Conservation (phyloP, 2,888 invertebrate genomes). For the Drosophila formosana region DNA sequence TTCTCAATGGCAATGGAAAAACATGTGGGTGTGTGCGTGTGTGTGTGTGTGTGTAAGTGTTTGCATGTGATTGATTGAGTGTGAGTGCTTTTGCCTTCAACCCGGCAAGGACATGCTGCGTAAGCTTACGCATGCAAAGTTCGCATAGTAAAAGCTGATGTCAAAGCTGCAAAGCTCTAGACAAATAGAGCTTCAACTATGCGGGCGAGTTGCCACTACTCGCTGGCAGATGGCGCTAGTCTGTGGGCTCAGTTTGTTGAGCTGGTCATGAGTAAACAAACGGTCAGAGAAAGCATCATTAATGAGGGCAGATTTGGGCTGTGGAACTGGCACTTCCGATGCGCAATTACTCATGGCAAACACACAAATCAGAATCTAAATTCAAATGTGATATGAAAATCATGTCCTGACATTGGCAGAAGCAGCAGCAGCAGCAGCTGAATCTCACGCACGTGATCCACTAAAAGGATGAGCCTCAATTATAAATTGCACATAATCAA, state of each 20-base stretch:
- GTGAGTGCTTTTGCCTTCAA: slow-evolving; percentile 11
- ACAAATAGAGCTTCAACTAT: neutral
- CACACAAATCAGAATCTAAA: slow-evolving; percentile 67
- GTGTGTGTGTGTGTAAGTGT: neutral
- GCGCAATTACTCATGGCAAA: slow-evolving; percentile 75
- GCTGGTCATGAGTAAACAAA: slow-evolving; percentile 32
- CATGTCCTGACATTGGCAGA: slow-evolving; percentile 48
- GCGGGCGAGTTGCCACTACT: neutral
- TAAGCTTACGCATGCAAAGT: slow-evolving; percentile 30
- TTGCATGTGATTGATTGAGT: slow-evolving; percentile 12
- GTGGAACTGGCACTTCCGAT: slow-evolving; percentile 62
- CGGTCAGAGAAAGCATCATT: slow-evolving; percentile 56
- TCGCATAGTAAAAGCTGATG: slow-evolving; percentile 33
- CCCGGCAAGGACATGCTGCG: slow-evolving; percentile 47
- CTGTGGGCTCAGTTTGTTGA: neutral
- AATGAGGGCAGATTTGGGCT: slow-evolving; percentile 39
- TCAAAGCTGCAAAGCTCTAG: slow-evolving; percentile 19
- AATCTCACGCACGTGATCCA: slow-evolving; percentile 55
- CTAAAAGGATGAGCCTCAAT: slow-evolving; percentile 58
- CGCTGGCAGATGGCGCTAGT: slow-evolving; percentile 50
- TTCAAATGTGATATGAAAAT: slow-evolving; percentile 63
- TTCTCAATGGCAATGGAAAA: slow-evolving; percentile 65
- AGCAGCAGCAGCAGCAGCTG: slow-evolving; percentile 16
- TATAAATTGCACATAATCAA: slow-evolving; percentile 74
- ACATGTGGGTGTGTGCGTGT: neutral